These are phyloP conservation scores for Cliona cf. orientalis DNA, from an alignment of 37 sponge, comb jelly and placozoan genomes.

Conservation along the genomic window DNA sequence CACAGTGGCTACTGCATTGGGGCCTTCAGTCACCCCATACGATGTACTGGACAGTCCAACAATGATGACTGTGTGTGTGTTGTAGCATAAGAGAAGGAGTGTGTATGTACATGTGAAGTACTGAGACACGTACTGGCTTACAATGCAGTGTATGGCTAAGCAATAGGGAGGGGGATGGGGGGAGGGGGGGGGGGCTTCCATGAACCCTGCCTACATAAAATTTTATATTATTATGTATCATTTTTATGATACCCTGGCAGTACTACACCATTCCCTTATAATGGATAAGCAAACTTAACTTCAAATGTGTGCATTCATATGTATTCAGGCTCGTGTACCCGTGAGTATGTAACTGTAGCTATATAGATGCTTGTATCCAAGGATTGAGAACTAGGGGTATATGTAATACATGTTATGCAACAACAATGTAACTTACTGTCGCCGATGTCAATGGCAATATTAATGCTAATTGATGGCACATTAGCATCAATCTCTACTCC, in stretches of 20 bases:
- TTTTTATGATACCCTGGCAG: too few species aligned
- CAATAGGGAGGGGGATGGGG: too few species aligned
- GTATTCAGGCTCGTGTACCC: not conserved
- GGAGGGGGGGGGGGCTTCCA: too few species aligned
- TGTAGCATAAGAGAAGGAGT: too few species aligned
- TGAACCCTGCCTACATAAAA: too few species aligned
- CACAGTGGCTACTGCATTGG: not conserved
- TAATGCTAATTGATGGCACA: not conserved
- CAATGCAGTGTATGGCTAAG: too few species aligned
- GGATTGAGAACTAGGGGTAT: not conserved
- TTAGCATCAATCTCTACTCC: not conserved
- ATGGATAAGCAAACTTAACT: too few species aligned
- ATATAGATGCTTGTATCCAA: not conserved
- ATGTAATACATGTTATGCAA: not conserved
- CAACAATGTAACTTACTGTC: not conserved
- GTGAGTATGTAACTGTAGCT: not conserved
- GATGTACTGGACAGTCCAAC: not conserved
- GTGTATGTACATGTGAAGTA: too few species aligned
- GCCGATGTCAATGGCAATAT: not conserved
- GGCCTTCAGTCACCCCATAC: not conserved
- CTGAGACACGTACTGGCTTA: too few species aligned
- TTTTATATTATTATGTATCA: too few species aligned
- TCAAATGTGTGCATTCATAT: not conserved
- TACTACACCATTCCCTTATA: too few species aligned
- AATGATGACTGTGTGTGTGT: not conserved